Base-by-base conservation (phyloP, 2,888 invertebrate genomes). In the Oscheius onirici region DNA sequence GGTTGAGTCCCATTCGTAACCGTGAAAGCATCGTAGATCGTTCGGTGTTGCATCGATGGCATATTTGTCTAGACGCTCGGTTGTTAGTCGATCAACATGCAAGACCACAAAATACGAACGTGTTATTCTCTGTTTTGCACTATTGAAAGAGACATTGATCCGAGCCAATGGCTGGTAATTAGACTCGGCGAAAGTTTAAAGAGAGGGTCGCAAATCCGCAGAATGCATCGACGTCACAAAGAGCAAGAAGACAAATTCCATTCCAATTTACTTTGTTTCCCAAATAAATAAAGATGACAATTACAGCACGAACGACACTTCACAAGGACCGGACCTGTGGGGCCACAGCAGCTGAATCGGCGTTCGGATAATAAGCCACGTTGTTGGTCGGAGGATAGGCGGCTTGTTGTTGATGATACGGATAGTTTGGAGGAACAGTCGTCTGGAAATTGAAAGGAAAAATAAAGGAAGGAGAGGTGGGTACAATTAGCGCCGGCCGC, bases 21-120 rank as follows among this genome's bases (percentile, higher is more conserved):
- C 10, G 52, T 52, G 54, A 66, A 66, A 8, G 66, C 66, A 20
- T 66, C 54, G 22, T 66, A 66, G 43, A 66, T 54, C 3, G 52
- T 13, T 28, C 66, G 28, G 20, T 66, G 66, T 8, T 63, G 63
- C 8, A 24, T 24, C 11, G 66, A 52, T 11, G 66, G 66, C 66
- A 66, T 66, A 17, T 24, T 52, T 22, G 52, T 20, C 52, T 52
- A 34, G 34, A 34, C n/a, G n/a, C n/a, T n/a, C n/a, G n/a, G n/a
- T n/a, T n/a, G n/a, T n/a, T n/a, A n/a, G n/a, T n/a, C n/a, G n/a
- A n/a, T n/a, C n/a, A n/a, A n/a, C n/a, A n/a, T n/a, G n/a, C n/a
- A n/a, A n/a, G n/a, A n/a, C n/a, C n/a, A n/a, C n/a, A n/a, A n/a
- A n/a, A n/a, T n/a, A n/a, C n/a, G 51, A 51, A 51, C 13, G 13